These are phyloP conservation scores for Danionella dracula DNA, from an alignment of 2,797 vertebrate species.

Conservation along the genomic window DNA sequence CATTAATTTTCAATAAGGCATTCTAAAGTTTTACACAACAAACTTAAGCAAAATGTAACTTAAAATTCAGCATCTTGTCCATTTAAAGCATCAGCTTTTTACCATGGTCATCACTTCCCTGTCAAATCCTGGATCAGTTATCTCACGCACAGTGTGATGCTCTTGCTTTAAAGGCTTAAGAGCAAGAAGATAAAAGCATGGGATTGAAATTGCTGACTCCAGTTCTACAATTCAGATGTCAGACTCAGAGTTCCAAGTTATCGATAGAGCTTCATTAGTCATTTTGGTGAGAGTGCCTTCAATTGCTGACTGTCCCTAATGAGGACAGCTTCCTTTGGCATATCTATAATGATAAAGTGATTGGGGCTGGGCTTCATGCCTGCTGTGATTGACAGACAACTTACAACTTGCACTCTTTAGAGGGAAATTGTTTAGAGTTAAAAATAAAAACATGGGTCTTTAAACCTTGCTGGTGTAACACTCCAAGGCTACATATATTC, in stretches of 20 bases:
- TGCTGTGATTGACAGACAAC: conserved; percentile 20
- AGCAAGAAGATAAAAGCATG: conserved; percentile 25
- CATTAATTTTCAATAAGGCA: no score
- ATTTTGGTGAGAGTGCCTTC: conserved; percentile 59
- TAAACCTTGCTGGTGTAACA: no score
- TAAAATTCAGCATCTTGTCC: not conserved
- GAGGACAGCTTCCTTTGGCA: conserved; percentile 2
- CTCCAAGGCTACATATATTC: no score
- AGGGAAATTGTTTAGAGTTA: no score
- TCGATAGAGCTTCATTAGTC: conserved; percentile 66
- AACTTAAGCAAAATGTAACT: not conserved
- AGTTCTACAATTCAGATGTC: conserved; percentile 61
- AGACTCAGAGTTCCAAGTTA: conserved; percentile 54
- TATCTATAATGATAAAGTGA: conserved; percentile 33
- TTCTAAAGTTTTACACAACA: no score
- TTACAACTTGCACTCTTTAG: conserved; percentile 18
- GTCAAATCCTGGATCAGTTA: conserved; percentile 30
- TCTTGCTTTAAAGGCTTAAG: conserved; percentile 12
- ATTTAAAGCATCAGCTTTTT: conserved; percentile 3
- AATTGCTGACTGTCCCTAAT: conserved; percentile 58
- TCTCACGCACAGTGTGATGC: conserved; percentile 1
- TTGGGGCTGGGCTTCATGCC: not conserved
- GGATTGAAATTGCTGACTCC: conserved; percentile 52
- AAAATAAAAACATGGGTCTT: no score
- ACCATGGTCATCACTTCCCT: conserved; percentile 34